Conservation (phyloP, 2,113 vertebrate genomes). For the Aptenodytes forsteri region DNA sequence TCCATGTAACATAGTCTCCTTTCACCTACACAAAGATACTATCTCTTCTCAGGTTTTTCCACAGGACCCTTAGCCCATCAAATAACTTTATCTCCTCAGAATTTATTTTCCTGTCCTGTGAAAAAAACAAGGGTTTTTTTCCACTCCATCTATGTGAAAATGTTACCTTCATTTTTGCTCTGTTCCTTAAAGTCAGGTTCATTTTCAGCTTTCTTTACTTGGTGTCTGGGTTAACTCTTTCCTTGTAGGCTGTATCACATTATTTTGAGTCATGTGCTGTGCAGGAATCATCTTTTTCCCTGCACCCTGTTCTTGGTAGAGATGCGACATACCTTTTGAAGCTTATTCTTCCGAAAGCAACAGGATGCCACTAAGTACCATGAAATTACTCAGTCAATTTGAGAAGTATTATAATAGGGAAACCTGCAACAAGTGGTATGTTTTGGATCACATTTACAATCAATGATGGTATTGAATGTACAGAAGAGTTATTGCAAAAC, state of each 20-base stretch:
- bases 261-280: background rate
- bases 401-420: background rate
- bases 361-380: background rate
- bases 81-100: background rate
- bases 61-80: background rate
- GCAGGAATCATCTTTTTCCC: background rate
- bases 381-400: background rate
- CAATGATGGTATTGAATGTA: background rate
- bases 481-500: background rate
- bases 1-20: background rate
- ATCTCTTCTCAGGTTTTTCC: background rate
- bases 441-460: background rate
- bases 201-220: background rate
- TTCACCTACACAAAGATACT: background rate
- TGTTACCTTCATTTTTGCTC: background rate
- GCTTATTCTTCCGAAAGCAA: background rate
- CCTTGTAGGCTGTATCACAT: background rate
- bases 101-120: background rate
- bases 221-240: background rate
- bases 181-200: background rate
- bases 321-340: background rate
- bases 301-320: background rate
- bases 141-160: background rate
- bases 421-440: background rate
- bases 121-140: rapidly evolving